These are phyloP conservation scores for Mechanitis mazaeus DNA, from an alignment of 2,888 invertebrate species.

Conservation along the genomic window DNA sequence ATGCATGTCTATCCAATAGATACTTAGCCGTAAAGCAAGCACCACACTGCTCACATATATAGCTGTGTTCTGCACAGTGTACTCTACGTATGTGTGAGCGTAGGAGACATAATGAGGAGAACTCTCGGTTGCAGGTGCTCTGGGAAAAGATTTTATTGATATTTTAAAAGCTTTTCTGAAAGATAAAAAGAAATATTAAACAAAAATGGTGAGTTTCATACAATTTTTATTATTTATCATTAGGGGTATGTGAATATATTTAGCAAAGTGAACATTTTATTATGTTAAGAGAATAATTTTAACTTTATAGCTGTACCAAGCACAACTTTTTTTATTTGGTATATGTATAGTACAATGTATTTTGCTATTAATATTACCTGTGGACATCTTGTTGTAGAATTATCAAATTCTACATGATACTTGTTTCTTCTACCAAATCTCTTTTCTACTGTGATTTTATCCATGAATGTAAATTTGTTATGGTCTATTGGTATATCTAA, in stretches of 20 bases:
- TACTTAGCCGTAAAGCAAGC: constrained; percentile 34
- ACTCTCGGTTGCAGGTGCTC: constrained; percentile 33
- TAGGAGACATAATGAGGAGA: constrained; percentile 30
- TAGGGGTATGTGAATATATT: too few species aligned
- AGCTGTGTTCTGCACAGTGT: constrained; percentile 33
- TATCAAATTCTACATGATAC: constrained; percentile 33
- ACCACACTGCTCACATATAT: constrained; percentile 36
- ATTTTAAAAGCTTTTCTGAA: too few species aligned
- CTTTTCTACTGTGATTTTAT: constrained; percentile 34
- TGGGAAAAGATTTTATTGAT: constrained; percentile 18
- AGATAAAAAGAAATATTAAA: too few species aligned
- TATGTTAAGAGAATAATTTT: too few species aligned
- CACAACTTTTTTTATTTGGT: too few species aligned
- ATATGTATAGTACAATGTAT: neutral
- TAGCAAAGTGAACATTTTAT: too few species aligned
- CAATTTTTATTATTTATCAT: too few species aligned
- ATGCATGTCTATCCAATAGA: constrained; percentile 34
- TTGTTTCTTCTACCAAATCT: constrained; percentile 31
- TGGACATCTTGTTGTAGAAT: constrained; percentile 30
- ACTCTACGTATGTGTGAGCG: constrained; percentile 39
- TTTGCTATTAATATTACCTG: constrained; percentile 26
- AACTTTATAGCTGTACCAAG: too few species aligned
- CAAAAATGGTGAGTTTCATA: too few species aligned
- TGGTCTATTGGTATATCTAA: neutral
- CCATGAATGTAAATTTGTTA: constrained; percentile 27